Percentiles rank a stretch among this genome's conserved stretches.
These are phyloP conservation scores for Petromus typicus DNA, from an alignment of 2,113 vertebrate species.

Conservation along the genomic window DNA sequence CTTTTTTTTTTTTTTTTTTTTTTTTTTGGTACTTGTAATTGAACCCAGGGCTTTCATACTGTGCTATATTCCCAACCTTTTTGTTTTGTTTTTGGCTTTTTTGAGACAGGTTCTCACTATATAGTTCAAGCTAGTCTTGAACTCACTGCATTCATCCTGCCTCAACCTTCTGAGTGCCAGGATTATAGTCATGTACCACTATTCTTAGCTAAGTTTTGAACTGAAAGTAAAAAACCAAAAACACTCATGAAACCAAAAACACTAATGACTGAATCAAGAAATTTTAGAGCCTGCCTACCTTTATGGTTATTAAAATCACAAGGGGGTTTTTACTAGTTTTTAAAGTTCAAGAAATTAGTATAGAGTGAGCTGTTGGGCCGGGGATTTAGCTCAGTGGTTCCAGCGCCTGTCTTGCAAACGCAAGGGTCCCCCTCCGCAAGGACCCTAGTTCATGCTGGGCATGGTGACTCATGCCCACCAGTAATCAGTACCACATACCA, in stretches of 20 bases:
- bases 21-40: background rate
- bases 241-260: no score
- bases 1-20: background rate
- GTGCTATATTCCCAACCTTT: no score
- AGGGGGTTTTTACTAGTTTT: slow-evolving; percentile 40
- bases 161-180: background rate
- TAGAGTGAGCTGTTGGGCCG: slow-evolving; percentile 40
- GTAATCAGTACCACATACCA: no score
- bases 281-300: slow-evolving; percentile 4
- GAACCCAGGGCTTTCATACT: background rate
- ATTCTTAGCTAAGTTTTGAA: background rate
- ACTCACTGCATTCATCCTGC: background rate
- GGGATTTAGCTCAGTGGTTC: no score
- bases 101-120: background rate
- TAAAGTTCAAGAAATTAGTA: slow-evolving; percentile 45
- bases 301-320: slow-evolving; percentile 46
- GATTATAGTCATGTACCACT: background rate
- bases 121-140: background rate
- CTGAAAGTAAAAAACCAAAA: slow-evolving; percentile 4
- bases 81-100: background rate
- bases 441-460: no score
- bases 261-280: background rate
- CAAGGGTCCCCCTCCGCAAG: no score
- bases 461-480: no score
- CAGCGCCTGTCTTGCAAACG: no score